Base-by-base conservation (phyloP, 2,888 invertebrate species). In the Apodemia mormo region DNA sequence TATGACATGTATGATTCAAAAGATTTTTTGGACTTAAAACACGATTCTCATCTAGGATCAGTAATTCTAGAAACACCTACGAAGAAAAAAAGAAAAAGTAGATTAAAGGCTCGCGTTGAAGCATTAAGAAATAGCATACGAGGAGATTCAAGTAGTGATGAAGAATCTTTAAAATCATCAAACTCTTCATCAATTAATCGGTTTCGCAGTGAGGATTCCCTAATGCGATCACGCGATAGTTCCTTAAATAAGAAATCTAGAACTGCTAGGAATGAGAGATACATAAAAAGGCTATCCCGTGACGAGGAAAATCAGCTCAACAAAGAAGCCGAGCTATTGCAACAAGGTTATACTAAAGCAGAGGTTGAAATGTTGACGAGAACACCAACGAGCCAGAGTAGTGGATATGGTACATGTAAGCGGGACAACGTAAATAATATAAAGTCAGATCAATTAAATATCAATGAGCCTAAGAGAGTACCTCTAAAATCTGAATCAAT, bases 201-300 rank as follows among this genome's bases (percentile, higher is more conserved):
- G 79, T 95, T 96, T 81, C 94, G 95, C 80, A 96, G 96, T 81
- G 96, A 96, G 75, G 96, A 96, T 76, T 95, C 95, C 73, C 87
- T 95, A 70, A 94, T 94, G 80, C 94, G 94, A 70, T 94, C 94
- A 56, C 94, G 94, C 43, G 94, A 94, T 71, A 94, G 94, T 71
- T 94, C 95, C 0, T 86, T 94, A 58, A 96, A 94, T 80, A 95
- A 95, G 76, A 94, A 94, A 79, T 95, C 96, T 43, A 93, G 97
- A 70, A 94, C 95, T 37, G 97, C 97, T 0, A 94, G 97, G 78
- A 97, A 97, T 68, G 97, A 97, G 83, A 94, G 97, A 69, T 97
- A 97, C 80, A 95, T 96, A 70, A 96, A 96, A 80, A 94, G 97
- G 69, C 86, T 96, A 76, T 96, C 96, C 14, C 94, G 95, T 71